Base-by-base conservation (phyloP, 2,797 vertebrate species). In the Alca torda region DNA sequence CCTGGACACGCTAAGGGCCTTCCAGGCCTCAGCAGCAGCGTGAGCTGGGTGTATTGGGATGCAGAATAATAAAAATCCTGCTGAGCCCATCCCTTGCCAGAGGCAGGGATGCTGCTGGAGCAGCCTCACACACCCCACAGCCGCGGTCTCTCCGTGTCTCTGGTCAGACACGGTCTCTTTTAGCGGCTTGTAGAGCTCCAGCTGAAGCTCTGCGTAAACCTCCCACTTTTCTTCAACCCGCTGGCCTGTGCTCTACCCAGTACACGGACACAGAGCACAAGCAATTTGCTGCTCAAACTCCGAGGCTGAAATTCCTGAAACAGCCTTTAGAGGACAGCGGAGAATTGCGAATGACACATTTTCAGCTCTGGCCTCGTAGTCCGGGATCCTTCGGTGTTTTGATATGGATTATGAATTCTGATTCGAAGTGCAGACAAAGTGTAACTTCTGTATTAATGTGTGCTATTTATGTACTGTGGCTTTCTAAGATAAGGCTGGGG, bases 271-370 rank as follows among this genome's bases (percentile, higher is more conserved):
- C 3, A 48, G 37, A 46, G 18, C 35, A 79, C 54, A 28, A 67
- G 41, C n/a, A 41, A 23, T 85, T 53, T 50, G 41, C 53, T 73
- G 35, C 48, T 69, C 51, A 30, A 37, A 70, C 51, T 76, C 77
- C 4, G 8, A 67, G 67, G 24, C 70, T 97, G 96, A 95, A 97
- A 84, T 97, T 96, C 96, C 92, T 41, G 68, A 48, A 89, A 74
- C 93, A 87, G 90, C 96, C 96, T 96, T 96, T 97, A 97, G 96
- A 92, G 95, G 92, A 89, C 95, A 96, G 80, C 0, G 84, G 68
- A 95, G 96, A 97, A 97, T 92, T 89, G 78, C 93, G 89, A 93
- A 96, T 96, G 63, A 50, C 48, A 31, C 25, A 4, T 90, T 84
- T 92, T 79, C 59, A 30, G 48, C 59, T 53, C 70, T 13, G 14